phyloP scores from a whole-genome alignment of 2,113 vertebrate species.

The Xiphophorus couchianus region DNA sequence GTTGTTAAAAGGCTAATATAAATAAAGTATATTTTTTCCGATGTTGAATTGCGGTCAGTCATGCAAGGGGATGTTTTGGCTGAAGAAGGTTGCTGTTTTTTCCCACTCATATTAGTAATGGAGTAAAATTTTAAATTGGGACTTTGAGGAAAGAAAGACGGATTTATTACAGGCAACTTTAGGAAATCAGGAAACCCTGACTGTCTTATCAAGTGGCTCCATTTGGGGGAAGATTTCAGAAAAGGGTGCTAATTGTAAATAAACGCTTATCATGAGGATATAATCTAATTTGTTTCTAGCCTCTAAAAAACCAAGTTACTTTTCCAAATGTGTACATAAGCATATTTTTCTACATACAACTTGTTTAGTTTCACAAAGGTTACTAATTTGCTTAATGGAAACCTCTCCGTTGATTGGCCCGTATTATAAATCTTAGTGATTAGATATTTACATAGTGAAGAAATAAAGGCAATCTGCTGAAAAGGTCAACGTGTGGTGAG shows the following conservation, averaged over 20 bases:
- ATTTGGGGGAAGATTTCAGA: conserved; percentile 7
- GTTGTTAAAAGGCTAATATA: no score
- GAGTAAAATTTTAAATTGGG: neutral
- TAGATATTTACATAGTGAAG: neutral
- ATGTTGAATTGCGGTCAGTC: neutral
- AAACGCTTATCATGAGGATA: neutral
- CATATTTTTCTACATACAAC: no score
- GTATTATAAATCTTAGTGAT: neutral
- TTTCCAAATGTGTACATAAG: neutral
- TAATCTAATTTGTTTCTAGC: neutral
- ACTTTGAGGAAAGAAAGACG: conserved; percentile 6
- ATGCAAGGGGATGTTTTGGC: neutral
- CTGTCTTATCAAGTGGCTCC: conserved; percentile 7
- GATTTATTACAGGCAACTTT: conserved; percentile 4
- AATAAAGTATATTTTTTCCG: neutral
- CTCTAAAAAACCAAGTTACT: neutral
- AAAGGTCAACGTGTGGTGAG: no score
- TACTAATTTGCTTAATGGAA: neutral
- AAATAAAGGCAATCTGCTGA: neutral
- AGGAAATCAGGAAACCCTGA: neutral
- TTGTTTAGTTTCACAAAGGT: no score
- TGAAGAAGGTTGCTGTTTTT: neutral
- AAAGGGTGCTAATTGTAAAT: conserved; percentile 4
- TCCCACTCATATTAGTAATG: neutral
- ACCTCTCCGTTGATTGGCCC: neutral